Conservation (phyloP, 2,888 invertebrate species). For the Metacarcinus magister region DNA sequence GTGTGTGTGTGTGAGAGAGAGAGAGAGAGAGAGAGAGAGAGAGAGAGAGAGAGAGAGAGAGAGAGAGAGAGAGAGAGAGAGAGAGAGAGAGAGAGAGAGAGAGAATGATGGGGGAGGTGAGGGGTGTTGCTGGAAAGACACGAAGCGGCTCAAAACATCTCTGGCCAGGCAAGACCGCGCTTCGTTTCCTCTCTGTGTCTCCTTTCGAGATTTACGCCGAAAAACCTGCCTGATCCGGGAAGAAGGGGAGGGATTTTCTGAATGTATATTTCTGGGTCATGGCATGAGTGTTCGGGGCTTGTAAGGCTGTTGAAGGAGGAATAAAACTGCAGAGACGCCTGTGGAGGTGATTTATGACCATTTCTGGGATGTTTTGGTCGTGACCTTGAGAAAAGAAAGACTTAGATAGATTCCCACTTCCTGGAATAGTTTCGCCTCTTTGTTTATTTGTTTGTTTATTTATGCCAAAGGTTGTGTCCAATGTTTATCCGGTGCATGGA, state of each 20-base stretch:
- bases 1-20: too few relatives aligned
- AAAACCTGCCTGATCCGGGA: slow-evolving; percentile 49
- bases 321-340: neutral
- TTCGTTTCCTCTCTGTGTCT: slow-evolving; percentile 45
- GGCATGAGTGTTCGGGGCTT: slow-evolving; percentile 22
- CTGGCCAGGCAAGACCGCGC: neutral
- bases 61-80: slow-evolving; percentile 28
- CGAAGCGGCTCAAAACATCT: neutral
- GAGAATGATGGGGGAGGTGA: neutral
- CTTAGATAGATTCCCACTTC: neutral
- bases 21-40: neutral
- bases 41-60: slow-evolving; percentile 17
- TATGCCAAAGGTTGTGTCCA: neutral
- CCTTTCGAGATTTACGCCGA: slow-evolving; percentile 20
- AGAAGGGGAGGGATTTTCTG: slow-evolving; percentile 3
- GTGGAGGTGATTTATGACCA: neutral
- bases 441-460: neutral
- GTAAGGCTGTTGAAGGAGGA: slow-evolving; percentile 30
- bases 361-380: neutral
- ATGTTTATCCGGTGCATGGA: too few relatives aligned
- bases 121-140: neutral
- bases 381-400: neutral
- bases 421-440: neutral
- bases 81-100: slow-evolving; percentile 5
- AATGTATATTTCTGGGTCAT: neutral